Evolutionary conservation across 2,888 invertebrate species (phyloP), one percentile per base, ranked within the genome.

Genomic region (Galeruca laticollis): DNA sequence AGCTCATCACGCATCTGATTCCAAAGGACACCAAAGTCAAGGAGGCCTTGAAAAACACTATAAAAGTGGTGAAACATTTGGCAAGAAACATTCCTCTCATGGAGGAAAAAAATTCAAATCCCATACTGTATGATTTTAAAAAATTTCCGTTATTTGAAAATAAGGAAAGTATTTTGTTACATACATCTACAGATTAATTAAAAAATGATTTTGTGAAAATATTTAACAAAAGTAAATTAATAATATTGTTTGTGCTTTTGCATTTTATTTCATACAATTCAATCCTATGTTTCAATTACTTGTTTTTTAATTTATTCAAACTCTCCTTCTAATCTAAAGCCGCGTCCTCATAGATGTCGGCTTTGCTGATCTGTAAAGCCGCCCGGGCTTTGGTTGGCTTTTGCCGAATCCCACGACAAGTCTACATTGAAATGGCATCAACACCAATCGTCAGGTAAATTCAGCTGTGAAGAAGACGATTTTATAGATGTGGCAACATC

Each of bases 81-180:
- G 78, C 20, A 85, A 84, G 73, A 84, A 83, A 63, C 78, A 79
- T 20, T 77, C 79, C 49, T 79, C 80, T 60, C 82, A 81, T 62
- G 81, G 82, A 13, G 83, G 82, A 56, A 82, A 83, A 72, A 81
- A 82, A 60, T 82, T 80, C 73, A 57, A 57, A 57, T 18, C 18
- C 18, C 56, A 35, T 1, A n/a, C 35, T 18, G 11, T 35, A 15
- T 57, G 2, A 57, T 2, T 10, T 31, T 35, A 20, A 57, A 18
- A 21, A 33, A 18, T 8, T 47, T 51, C 11, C 11, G 6, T 31
- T n/a, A 31, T 26, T n/a, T 9, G 15, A 33, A 10, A 18, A 11
- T 37, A 57, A n/a, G 18, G 1, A 51, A 57, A 57, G 10, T 35
- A 8, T 35, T 11, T 33, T 57, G 35, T 57, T 35, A 13, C 15